Base-by-base conservation (phyloP, 2,797 vertebrate genomes). In the Hypotaenidia philippensis region DNA sequence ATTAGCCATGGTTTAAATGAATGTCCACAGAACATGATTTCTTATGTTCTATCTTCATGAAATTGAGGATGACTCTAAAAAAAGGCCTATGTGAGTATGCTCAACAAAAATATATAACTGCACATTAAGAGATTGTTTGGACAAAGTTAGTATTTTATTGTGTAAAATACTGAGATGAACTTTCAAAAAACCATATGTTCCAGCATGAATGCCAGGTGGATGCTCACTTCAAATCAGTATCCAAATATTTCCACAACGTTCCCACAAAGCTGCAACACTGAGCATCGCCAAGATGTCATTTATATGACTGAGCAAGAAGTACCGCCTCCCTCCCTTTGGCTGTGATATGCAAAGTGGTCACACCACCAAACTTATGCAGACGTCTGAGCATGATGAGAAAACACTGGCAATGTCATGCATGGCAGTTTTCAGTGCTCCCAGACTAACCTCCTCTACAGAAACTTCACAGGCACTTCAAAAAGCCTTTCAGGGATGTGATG, bases 1-100 rank as follows among this genome's bases (percentile, higher is more conserved):
- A 96, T 74, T 93, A 93, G 8, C 52, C 23, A 25, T 16, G 38
- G 55, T 69, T 94, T 93, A 81, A 96, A 94, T 66, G 32, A 66
- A 84, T 61, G 47, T 44, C 27, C 82, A 72, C 12, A 90, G 65
- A 76, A 87, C 16, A 55, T 41, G 22, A 68, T 81, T 83, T 93
- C 47, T 32, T 66, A 44, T 18, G 18, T 76, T 84, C 34, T 53
- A 21, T 65, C 21, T 81, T 85, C 16, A 56, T 25, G 9, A 91
- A 86, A 88, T 61, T 47, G 64, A 90, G 91, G 50, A 41, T 4
- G 1, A 66, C 34, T 59, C 36, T 12, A 52, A 83, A 72, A 72
- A 64, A 78, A 85, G 7, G 3, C 10, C 16, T 64, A 6, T 2
- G 1, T 34, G 13, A 47, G 18, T 57, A n/a, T 5, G 44, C 44